Percentiles rank a stretch among this genome's conserved stretches.
Evolutionary conservation across 2,888 invertebrate genomes (phyloP).

Genomic region (Drosophila tripunctata): DNA sequence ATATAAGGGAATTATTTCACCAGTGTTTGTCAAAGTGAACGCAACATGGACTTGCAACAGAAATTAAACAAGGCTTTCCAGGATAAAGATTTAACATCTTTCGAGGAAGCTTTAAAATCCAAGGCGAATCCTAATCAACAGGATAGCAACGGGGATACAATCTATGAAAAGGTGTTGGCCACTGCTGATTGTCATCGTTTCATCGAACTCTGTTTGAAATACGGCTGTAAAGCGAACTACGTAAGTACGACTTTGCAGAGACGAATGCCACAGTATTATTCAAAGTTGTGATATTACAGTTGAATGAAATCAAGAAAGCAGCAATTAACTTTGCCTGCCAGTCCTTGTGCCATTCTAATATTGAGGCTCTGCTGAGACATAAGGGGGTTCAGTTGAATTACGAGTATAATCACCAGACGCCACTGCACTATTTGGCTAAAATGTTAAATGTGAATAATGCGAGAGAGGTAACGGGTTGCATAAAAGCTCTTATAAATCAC

Average conservation of each 20-base stretch:
- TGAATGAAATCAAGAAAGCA: constrained; percentile 74
- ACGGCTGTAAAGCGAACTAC: constrained; percentile 15
- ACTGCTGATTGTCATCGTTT: neutral
- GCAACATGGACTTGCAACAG: constrained; percentile 15
- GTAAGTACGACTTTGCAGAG: neutral
- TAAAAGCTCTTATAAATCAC: constrained; percentile 67
- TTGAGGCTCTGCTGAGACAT: constrained; percentile 57
- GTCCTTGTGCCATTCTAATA: constrained; percentile 74
- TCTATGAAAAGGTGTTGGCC: constrained; percentile 25
- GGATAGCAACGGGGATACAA: neutral
- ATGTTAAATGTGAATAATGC: constrained; percentile 67
- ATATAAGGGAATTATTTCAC: neutral
- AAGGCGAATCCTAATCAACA: neutral
- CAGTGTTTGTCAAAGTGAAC: neutral
- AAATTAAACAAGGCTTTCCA: constrained; percentile 8
- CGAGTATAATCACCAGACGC: constrained; percentile 75
- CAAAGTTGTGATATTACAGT: constrained; percentile 41
- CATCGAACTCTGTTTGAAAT: constrained; percentile 19
- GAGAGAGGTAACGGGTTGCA: constrained; percentile 64
- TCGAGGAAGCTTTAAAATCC: neutral
- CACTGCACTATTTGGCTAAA: constrained; percentile 79
- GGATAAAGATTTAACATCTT: neutral
- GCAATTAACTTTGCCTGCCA: constrained; percentile 81
- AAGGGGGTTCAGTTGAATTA: constrained; percentile 59
- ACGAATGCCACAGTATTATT: neutral